phyloP scores from a whole-genome alignment of 2,797 vertebrate species.

The Rhabdomys pumilio region DNA sequence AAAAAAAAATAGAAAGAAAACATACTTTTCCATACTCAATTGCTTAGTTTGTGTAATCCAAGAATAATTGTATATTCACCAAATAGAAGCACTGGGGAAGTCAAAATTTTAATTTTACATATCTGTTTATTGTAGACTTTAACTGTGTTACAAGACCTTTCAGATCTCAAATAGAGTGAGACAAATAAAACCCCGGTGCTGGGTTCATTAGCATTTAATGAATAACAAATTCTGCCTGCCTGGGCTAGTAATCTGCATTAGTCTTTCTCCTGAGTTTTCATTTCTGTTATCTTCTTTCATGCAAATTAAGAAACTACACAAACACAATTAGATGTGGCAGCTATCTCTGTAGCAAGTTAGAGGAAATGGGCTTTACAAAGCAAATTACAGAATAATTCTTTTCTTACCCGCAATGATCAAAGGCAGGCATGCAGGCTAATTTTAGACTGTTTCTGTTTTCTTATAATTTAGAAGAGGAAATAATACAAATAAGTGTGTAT shows the following conservation, averaged over 20 bases:
- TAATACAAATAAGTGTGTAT: conserved; percentile 53
- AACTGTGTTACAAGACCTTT: conserved; percentile 86
- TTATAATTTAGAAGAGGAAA: conserved; percentile 58
- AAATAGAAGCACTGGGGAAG: conserved; percentile 79
- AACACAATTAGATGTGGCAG: conserved; percentile 88
- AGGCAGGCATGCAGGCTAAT: conserved; percentile 72
- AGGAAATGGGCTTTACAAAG: conserved; percentile 83
- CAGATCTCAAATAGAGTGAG: conserved; percentile 86
- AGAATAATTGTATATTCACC: conserved; percentile 73
- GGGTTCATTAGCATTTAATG: conserved; percentile 90
- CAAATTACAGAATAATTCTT: conserved; percentile 81
- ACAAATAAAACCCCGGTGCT: conserved; percentile 88
- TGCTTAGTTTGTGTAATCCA: conserved; percentile 51
- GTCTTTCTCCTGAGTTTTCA: conserved; percentile 88
- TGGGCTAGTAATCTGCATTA: conserved; percentile 87
- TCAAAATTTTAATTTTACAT: conserved; percentile 83
- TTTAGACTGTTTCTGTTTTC: conserved; percentile 76
- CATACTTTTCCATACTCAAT: background rate
- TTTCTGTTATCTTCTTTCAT: conserved; percentile 89
- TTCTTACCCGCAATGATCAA: conserved; percentile 55
- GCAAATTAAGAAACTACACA: conserved; percentile 88
- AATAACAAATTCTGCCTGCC: conserved; percentile 89
- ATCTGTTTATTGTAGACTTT: conserved; percentile 84
- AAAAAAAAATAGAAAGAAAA: conserved; percentile 27
- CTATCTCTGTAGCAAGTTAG: conserved; percentile 83